Conservation (phyloP, 30 jellyfish, hydroid and myxozoan species). For the Nemopilema nomurai region DNA sequence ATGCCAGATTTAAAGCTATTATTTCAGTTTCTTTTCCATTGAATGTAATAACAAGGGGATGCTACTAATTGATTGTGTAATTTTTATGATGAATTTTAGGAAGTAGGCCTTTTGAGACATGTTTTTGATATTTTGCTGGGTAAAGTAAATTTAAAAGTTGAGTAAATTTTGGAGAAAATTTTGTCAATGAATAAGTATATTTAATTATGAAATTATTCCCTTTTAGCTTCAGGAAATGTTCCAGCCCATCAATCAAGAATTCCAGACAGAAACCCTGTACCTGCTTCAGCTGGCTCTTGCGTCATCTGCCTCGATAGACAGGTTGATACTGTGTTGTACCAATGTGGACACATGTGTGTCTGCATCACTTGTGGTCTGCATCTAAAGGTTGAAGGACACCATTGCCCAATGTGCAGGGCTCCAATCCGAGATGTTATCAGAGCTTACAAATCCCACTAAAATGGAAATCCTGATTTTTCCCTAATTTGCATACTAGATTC, state of each 20-base stretch:
- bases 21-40: too few relatives aligned
- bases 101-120: too few relatives aligned
- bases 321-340: conserved; percentile 82
- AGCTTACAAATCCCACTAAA: conserved; percentile 71
- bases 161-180: neutral
- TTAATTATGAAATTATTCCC: neutral
- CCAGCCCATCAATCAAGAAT: conserved; percentile 33
- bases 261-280: conserved; percentile 13
- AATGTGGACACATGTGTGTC: conserved; percentile 94
- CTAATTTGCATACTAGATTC: too few relatives aligned
- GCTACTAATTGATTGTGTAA: too few relatives aligned
- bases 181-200: neutral
- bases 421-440: conserved; percentile 84
- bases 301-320: conserved; percentile 78
- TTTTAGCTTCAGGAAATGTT: conserved; percentile 43
- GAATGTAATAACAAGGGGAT: too few relatives aligned
- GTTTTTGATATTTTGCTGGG: too few relatives aligned
- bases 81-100: too few relatives aligned
- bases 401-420: conserved; percentile 93
- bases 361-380: conserved; percentile 82
- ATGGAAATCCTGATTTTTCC: too few relatives aligned
- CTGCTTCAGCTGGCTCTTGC: conserved; percentile 81
- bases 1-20: too few relatives aligned
- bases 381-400: conserved; percentile 79
- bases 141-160: too few relatives aligned